Evolutionary conservation across 2,113 vertebrate species (phyloP).

Genomic region (Loxodonta africana): DNA sequence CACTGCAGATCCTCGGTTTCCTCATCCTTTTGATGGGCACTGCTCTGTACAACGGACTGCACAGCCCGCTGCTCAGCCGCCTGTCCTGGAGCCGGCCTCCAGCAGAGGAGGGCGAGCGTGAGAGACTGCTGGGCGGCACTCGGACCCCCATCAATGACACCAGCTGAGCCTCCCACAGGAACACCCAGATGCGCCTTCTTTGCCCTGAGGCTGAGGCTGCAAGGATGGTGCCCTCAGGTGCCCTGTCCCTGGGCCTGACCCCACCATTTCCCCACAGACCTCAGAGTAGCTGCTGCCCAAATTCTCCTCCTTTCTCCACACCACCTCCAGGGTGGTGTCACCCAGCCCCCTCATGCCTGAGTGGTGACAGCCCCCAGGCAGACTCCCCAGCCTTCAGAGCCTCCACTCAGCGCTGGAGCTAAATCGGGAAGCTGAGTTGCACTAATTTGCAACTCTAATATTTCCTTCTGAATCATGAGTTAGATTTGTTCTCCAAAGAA

Average conservation of each 20-base stretch:
- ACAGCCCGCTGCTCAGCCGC: slow-evolving; percentile 90
- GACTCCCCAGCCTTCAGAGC: not conserved
- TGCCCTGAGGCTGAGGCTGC: not conserved
- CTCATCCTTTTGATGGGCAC: slow-evolving; percentile 92
- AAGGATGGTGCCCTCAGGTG: not conserved
- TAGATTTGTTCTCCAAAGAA: slow-evolving; percentile 15
- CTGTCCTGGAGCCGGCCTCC: slow-evolving; percentile 76
- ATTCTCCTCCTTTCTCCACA: slow-evolving; percentile 14
- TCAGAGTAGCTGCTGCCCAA: not conserved
- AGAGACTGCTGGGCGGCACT: slow-evolving; percentile 88
- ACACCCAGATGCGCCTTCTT: not conserved
- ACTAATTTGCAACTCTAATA: not conserved
- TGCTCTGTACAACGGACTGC: slow-evolving; percentile 94
- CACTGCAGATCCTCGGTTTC: slow-evolving; percentile 95
- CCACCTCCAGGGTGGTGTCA: not conserved
- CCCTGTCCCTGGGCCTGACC: not conserved
- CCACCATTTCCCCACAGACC: not conserved
- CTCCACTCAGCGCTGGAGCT: not conserved
- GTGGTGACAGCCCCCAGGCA: not conserved
- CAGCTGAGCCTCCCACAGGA: slow-evolving; percentile 69
- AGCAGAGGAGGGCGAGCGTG: slow-evolving; percentile 80
- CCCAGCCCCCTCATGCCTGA: not conserved
- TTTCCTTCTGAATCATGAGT: slow-evolving; percentile 8
- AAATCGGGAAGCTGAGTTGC: not conserved
- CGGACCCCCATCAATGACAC: slow-evolving; percentile 78